These are phyloP conservation scores for Monodelphis domestica DNA, from an alignment of 2,797 vertebrate species.

Conservation along the genomic window DNA sequence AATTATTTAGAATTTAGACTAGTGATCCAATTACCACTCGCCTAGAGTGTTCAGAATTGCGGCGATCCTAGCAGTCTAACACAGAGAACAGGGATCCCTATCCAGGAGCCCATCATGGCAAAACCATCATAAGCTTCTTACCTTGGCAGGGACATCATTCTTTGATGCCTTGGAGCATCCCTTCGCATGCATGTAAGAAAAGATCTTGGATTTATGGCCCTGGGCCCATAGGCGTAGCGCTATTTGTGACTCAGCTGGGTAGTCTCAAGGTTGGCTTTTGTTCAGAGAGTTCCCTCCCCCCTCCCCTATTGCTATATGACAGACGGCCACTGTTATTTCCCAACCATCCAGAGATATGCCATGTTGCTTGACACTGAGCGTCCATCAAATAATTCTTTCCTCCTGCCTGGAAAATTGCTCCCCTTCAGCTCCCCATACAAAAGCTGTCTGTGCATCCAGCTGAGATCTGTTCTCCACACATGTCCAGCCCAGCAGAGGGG, in stretches of 20 bases:
- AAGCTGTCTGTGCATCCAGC: background rate
- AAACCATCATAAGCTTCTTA: conserved; percentile 44
- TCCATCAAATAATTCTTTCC: background rate
- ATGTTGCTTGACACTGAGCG: conserved; percentile 2
- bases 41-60: conserved; percentile 24
- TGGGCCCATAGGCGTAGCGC: conserved; percentile 39
- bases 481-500: background rate
- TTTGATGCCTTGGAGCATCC: background rate
- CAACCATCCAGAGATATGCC: background rate
- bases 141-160: background rate
- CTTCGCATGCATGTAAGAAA: background rate
- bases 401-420: background rate
- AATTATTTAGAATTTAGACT: too few relatives aligned
- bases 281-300: conserved; percentile 10
- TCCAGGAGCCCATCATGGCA: background rate
- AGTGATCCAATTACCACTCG: background rate
- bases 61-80: conserved; percentile 40
- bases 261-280: conserved; percentile 56
- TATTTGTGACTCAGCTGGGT: conserved; percentile 58
- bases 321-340: conserved; percentile 24
- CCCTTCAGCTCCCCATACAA: background rate
- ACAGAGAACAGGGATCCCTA: conserved; percentile 18
- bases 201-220: conserved; percentile 68
- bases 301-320: background rate
- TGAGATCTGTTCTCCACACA: background rate